phyloP scores from a whole-genome alignment of 2,113 vertebrate genomes.

The Copsychus sechellarum region DNA sequence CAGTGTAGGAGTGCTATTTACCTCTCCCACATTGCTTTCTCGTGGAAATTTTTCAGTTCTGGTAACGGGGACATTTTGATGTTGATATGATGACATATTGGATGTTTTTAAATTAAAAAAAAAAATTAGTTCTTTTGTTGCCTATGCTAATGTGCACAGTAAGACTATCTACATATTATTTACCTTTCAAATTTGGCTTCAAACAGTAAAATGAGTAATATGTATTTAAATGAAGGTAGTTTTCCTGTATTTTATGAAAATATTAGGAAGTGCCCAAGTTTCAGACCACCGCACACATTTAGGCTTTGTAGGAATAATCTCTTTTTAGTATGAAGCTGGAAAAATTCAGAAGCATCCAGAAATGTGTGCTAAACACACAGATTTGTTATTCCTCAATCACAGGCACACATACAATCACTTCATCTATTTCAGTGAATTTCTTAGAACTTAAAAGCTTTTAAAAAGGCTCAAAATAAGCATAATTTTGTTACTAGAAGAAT shows the following conservation, averaged over 20 bases:
- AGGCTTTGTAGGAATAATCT: neutral
- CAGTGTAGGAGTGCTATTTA: neutral
- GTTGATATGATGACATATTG: neutral
- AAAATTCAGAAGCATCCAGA: neutral
- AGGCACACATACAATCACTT: neutral
- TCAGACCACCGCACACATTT: constrained; percentile 14
- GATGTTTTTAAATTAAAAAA: neutral
- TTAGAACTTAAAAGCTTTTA: neutral
- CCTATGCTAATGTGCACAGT: neutral
- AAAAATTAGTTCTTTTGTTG: neutral
- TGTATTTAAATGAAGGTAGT: neutral
- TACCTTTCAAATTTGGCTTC: neutral
- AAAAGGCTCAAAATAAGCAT: neutral
- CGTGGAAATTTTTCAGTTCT: neutral
- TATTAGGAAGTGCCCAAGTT: constrained; percentile 6
- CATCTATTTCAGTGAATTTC: neutral
- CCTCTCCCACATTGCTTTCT: neutral
- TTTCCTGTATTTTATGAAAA: constrained; percentile 10
- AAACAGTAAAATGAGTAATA: neutral
- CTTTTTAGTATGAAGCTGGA: neutral
- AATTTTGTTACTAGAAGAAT: neutral
- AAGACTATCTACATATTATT: neutral
- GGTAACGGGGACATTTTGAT: neutral
- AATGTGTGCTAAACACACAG: neutral
- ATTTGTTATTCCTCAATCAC: neutral